A percentile compares a stretch with the other conserved stretches of the same genome.
These are phyloP conservation scores for Timema cristinae DNA, from an alignment of 2,888 invertebrate species.

Conservation along the genomic window DNA sequence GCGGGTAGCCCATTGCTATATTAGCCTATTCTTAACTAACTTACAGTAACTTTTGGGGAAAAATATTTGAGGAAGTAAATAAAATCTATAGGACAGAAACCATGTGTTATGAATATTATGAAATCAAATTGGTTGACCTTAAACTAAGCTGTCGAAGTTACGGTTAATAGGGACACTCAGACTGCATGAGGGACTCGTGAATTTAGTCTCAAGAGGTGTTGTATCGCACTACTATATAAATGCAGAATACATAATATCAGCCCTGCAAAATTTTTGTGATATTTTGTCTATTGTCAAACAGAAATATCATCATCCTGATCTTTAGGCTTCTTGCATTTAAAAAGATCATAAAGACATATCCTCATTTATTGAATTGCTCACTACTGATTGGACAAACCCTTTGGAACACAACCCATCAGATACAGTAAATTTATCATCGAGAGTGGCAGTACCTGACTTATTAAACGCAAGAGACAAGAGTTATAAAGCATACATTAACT, in stretches of 20 bases:
- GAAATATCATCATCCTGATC: constrained; percentile 6
- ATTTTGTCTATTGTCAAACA: background rate
- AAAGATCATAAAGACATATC: background rate
- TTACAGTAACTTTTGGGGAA: no score
- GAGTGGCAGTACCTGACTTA: constrained; percentile 1
- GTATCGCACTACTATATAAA: background rate
- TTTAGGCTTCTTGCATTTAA: background rate
- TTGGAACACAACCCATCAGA: background rate
- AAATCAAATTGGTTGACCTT: background rate
- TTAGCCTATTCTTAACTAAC: no score
- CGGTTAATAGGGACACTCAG: background rate
- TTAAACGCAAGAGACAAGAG: constrained; percentile 1
- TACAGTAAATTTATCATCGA: background rate
- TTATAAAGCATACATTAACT: background rate
- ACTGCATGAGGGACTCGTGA: background rate
- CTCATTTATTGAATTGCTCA: background rate
- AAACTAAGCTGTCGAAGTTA: background rate
- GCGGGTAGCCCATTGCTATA: no score
- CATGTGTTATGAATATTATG: no score
- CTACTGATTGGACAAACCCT: background rate
- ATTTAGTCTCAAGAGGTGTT: constrained; percentile 1
- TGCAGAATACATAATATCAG: background rate
- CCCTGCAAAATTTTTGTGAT: background rate
- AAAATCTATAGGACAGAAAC: no score
- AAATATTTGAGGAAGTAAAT: no score